phyloP scores from a whole-genome alignment of 2,113 vertebrate genomes.

The Hucho hucho region DNA sequence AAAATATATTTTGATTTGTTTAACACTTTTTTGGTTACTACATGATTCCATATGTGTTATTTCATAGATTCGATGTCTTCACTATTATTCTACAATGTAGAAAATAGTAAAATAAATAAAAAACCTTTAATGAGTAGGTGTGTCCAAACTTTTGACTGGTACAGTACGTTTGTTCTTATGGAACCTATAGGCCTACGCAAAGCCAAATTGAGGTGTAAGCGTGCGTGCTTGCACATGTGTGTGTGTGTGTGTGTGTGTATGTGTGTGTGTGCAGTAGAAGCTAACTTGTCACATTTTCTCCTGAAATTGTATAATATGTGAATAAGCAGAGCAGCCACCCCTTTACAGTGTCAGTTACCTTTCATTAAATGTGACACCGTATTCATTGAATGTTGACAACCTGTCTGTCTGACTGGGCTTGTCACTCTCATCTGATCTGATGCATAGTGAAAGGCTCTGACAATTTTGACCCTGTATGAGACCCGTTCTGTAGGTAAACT shows the following conservation, averaged over 20 bases:
- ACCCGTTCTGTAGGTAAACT: neutral
- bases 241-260: too few species aligned
- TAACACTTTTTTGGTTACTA: too few species aligned
- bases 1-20: too few species aligned
- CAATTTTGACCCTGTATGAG: constrained; percentile 1
- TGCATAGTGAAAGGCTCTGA: neutral
- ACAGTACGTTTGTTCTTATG: too few species aligned
- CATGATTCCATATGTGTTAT: too few species aligned
- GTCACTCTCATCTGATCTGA: neutral
- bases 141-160: too few species aligned
- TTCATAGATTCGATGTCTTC: too few species aligned
- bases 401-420: neutral
- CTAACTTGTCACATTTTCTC: neutral
- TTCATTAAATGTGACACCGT: constrained; percentile 4
- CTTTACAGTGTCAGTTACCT: neutral
- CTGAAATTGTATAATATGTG: neutral
- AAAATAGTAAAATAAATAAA: too few species aligned
- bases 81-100: too few species aligned
- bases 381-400: neutral
- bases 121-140: too few species aligned
- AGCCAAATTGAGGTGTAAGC: neutral
- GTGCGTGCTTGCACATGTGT: neutral
- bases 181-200: too few species aligned
- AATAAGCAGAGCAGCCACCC: neutral
- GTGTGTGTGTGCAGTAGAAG: too few species aligned